Conservation (phyloP, 1,140 invertebrate genomes). For the Drosophila mojavensis region DNA sequence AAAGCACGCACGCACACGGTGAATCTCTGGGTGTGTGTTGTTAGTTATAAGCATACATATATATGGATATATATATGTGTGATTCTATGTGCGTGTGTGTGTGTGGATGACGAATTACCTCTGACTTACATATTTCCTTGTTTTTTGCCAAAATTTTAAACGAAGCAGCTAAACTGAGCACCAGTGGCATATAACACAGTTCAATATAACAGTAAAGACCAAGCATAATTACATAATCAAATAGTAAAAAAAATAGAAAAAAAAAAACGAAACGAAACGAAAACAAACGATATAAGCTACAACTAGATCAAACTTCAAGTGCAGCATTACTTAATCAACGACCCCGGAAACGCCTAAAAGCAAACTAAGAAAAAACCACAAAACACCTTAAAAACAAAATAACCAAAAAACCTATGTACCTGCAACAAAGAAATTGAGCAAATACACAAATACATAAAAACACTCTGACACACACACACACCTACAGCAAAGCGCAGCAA, state of each 20-base stretch:
- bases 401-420: slow-evolving; percentile 74
- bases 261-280: slow-evolving; percentile 13
- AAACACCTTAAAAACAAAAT: slow-evolving; percentile 26
- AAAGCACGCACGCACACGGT: slow-evolving; percentile 1
- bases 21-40: slow-evolving; percentile 12
- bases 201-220: slow-evolving; percentile 81
- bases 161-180: slow-evolving; percentile 52
- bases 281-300: slow-evolving; percentile 23
- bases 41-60: slow-evolving; percentile 43
- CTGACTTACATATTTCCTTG: slow-evolving; percentile 41
- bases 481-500: slow-evolving; percentile 24
- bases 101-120: slow-evolving; percentile 73
- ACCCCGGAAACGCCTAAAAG: slow-evolving; percentile 61
- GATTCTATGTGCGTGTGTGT: slow-evolving; percentile 22
- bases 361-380: slow-evolving; percentile 39
- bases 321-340: slow-evolving; percentile 79
- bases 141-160: slow-evolving; percentile 46
- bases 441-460: slow-evolving; percentile 33
- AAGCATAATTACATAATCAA: slow-evolving; percentile 83
- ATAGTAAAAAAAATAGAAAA: slow-evolving; percentile 52
- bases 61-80: slow-evolving; percentile 52
- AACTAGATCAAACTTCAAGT: slow-evolving; percentile 51
- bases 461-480: slow-evolving; percentile 14
- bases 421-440: slow-evolving; percentile 77
- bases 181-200: slow-evolving; percentile 64